phyloP scores from a whole-genome alignment of 1,140 invertebrate species.

The Frieseomelitta varia region DNA sequence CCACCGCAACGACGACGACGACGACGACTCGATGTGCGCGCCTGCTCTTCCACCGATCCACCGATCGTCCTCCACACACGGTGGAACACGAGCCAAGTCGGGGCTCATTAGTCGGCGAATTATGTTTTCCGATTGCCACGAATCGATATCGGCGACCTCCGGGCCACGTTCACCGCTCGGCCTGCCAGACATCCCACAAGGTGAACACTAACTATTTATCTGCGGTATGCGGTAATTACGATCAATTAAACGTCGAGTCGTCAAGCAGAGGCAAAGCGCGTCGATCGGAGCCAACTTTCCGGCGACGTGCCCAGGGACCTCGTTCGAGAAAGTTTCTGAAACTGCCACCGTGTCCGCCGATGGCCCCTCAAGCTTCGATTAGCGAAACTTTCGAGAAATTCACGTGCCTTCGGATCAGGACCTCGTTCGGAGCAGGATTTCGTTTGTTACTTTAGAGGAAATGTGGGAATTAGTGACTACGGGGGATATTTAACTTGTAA shows the following conservation, averaged over 20 bases:
- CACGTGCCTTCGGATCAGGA: neutral
- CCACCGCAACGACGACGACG: conserved; percentile 18
- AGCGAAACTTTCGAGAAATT: neutral
- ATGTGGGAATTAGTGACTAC: no score
- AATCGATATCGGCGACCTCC: conserved; percentile 57
- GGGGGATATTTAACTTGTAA: no score
- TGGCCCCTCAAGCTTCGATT: neutral
- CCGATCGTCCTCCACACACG: conserved; percentile 3
- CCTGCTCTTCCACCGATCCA: neutral
- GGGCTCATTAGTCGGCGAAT: conserved; percentile 48
- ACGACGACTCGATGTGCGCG: neutral
- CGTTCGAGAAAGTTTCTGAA: neutral
- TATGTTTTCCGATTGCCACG: conserved; percentile 59
- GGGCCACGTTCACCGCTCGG: conserved; percentile 4
- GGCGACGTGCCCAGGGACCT: neutral
- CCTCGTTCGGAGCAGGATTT: neutral
- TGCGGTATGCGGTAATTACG: conserved; percentile 59
- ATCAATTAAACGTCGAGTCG: conserved; percentile 55
- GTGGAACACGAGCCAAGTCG: conserved; percentile 30
- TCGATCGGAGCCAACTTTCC: conserved; percentile 13
- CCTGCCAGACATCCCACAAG: neutral
- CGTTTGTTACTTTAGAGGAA: neutral
- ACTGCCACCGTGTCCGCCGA: neutral
- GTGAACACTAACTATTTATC: conserved; percentile 46
- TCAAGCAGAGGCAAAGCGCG: neutral